Evolutionary conservation across 2,797 vertebrate species (phyloP), one percentile per base, ranked within the genome.

Genomic region (Gambusia yucatana): DNA sequence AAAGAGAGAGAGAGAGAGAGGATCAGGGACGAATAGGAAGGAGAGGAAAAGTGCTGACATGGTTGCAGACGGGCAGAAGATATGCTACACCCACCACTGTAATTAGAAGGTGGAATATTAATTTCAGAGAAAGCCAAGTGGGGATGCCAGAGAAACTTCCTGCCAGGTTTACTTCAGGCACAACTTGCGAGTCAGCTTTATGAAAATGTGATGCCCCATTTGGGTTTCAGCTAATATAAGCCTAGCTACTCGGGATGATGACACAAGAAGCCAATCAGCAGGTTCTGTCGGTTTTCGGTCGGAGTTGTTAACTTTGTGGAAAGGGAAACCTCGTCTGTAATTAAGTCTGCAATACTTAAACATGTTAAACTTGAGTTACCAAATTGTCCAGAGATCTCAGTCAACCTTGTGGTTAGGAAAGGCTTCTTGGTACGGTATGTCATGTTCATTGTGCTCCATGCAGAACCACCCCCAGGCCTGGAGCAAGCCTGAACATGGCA

Each of bases 31-130:
- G 28, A 76, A 61, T 73, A 79, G 76, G 59, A 50, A 36, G 77
- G 30, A 25, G 47, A 22, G 79, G 72, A 71, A 77, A 80, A 80
- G 25, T 81, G 86, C 83, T 80, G 83, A 87, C 73, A 78, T 72
- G 57, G 75, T 6, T 78, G 74, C 52, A 72, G 77, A 73, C 48
- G 57, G 80, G 70, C 5, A 47, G 78, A 77, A 83, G 82, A 76
- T 83, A 87, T 77, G 83, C 85, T 88, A 85, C 50, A 52, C 80
- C 28, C 77, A 55, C 72, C 84, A 88, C 88, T 88, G 84, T 89
- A 90, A 91, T 92, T 92, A 93, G 91, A 90, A 88, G 87, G 86
- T 71, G 83, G 89, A 85, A 88, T 70, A 81, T 77, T 77, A 85
- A 84, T 90, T 85, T 85, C 85, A 77, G 76, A 81, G 78, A 77